Conservation (phyloP, 2,113 vertebrate genomes). For the Vidua macroura region DNA sequence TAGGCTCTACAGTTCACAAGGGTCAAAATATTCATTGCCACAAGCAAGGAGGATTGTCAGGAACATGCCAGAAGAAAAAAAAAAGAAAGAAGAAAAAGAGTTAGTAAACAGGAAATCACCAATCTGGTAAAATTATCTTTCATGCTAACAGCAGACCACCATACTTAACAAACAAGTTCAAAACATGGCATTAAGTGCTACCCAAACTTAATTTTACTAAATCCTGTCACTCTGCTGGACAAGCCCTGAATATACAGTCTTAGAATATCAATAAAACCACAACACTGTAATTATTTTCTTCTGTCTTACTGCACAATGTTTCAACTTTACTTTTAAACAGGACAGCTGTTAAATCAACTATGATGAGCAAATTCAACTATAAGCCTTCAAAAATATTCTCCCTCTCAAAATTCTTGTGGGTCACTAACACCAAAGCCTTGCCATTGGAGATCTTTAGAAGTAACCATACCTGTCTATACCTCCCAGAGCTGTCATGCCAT, state of each 20-base stretch:
- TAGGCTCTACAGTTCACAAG: constrained; percentile 76
- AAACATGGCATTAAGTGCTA: background rate
- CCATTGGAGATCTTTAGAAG: background rate
- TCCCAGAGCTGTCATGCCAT: background rate
- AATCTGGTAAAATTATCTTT: constrained; percentile 23
- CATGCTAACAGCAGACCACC: background rate
- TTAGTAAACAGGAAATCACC: constrained; percentile 53
- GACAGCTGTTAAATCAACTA: background rate
- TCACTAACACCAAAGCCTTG: background rate
- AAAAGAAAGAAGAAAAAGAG: background rate
- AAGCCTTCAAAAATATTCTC: background rate
- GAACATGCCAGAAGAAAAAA: constrained; percentile 43
- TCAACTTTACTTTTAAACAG: background rate
- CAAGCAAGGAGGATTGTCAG: constrained; percentile 65
- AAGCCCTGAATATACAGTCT: background rate
- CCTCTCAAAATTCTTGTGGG: background rate
- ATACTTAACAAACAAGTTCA: background rate
- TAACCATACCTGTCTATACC: background rate
- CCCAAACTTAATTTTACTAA: background rate
- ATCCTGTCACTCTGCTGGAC: background rate
- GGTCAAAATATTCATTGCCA: constrained; percentile 69
- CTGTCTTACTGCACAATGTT: background rate
- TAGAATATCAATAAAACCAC: background rate
- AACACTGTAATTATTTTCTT: background rate
- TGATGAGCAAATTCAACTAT: background rate